Evolutionary conservation across 1,140 invertebrate genomes (phyloP), one percentile per base, ranked within the genome.

Genomic region (Chionoecetes opilio): DNA sequence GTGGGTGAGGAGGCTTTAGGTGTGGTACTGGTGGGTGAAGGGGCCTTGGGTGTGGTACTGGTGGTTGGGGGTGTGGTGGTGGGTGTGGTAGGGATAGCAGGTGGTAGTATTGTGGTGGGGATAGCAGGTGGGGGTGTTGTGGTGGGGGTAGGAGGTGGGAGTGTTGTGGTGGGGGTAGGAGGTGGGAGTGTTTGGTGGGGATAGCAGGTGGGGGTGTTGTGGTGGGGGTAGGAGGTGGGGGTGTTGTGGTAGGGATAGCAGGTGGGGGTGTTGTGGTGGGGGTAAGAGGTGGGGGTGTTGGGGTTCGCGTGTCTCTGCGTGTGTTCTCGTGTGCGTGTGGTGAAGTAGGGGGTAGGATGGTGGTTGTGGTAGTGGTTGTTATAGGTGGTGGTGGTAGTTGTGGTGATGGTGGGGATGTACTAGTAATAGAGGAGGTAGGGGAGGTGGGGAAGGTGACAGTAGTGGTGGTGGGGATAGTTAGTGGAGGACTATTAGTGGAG

Each of bases 331-430:
- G 26, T 17, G 9, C n/a, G 26, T n/a, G n/a, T 37, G 91, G 11
- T 35, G 41, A 32, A 14, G 91, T 14, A 26, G 38, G 84, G 87
- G 87, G 35, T 29, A 41, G 17, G 26, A n/a, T 34, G 26, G 91
- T 37, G 26, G 63, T 35, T 0, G 91, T n/a, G 35, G 91, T n/a
- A 9, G 91, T 82, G 29, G 91, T 14, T 31, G 91, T 41, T 34
- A 34, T 75, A 8, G 26, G 63, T 75, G 63, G 63, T 17, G 63
- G 53, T 75, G 53, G 53, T 75, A 21, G 53, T 37, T 34, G 34
- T 89, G 87, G 88, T 90, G 37, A 17, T 29, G 26, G 88, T 90
- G 37, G 26, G 34, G 86, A 32, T n/a, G n/a, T n/a, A n/a, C n/a
- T n/a, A n/a, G n/a, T n/a, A n/a, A n/a, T n/a, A n/a, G n/a, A n/a